A percentile compares a stretch with the other conserved stretches of the same genome.
These are phyloP conservation scores for Nymphalis c-album DNA, from an alignment of 2,888 invertebrate species.

Conservation along the genomic window DNA sequence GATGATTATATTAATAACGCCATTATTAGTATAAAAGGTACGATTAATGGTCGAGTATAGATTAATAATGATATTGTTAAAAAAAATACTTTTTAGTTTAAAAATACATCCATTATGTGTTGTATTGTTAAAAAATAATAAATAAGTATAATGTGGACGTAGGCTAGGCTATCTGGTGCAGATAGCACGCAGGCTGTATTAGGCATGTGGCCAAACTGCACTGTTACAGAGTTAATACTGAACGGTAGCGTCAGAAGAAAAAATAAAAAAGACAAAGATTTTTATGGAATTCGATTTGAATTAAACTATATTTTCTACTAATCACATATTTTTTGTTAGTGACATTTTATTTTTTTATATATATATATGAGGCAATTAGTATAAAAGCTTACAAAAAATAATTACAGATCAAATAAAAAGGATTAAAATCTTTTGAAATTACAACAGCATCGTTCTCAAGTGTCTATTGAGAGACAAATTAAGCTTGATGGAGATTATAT, in stretches of 20 bases:
- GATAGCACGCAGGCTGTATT: constrained; percentile 37
- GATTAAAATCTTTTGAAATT: constrained; percentile 27
- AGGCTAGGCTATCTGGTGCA: constrained; percentile 38
- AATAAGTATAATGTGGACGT: constrained; percentile 30
- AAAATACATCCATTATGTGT: not conserved
- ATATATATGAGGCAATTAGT: no score
- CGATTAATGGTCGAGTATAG: no score
- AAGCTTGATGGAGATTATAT: constrained; percentile 23
- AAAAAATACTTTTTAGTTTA: not conserved
- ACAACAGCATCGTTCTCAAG: constrained; percentile 18
- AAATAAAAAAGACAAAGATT: not conserved
- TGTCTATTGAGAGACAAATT: constrained; percentile 7
- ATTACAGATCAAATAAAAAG: constrained; percentile 26
- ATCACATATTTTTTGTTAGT: no score
- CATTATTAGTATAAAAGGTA: no score
- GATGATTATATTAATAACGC: no score
- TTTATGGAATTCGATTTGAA: not conserved
- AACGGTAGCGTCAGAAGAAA: constrained; percentile 29
- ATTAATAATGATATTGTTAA: no score
- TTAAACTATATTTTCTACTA: not conserved
- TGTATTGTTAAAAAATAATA: constrained; percentile 28
- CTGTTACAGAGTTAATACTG: constrained; percentile 40
- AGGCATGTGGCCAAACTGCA: constrained; percentile 42
- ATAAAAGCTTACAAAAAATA: no score
- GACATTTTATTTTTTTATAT: no score